Percentiles rank a stretch among this genome's conserved stretches.
Evolutionary conservation across 1,140 invertebrate species (phyloP).

Genomic region (Trachymyrmex cornetzi): DNA sequence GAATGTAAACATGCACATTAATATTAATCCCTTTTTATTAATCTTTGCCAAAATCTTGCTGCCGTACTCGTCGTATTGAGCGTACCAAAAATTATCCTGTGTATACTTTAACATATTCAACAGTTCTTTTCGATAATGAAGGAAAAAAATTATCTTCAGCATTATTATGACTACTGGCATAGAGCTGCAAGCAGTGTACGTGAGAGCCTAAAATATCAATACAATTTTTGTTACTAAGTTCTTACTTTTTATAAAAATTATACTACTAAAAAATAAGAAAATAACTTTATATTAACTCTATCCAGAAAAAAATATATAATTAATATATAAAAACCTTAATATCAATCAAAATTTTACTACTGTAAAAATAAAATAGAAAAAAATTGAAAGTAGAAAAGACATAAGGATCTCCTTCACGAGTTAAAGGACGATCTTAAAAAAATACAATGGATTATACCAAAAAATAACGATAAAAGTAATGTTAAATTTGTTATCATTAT

Average conservation of each 20-base stretch:
- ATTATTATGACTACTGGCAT: slow-evolving; percentile 60
- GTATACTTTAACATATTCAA: slow-evolving; percentile 57
- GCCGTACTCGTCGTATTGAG: slow-evolving; percentile 54
- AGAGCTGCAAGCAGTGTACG: slow-evolving; percentile 43
- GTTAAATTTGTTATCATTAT: no score
- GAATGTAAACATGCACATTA: slow-evolving; percentile 64
- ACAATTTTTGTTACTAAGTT: neutral
- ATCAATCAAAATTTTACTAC: neutral
- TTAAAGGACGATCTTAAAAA: no score
- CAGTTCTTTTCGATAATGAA: slow-evolving; percentile 39
- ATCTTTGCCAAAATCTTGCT: slow-evolving; percentile 15
- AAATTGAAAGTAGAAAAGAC: no score
- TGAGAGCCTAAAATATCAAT: slow-evolving; percentile 55
- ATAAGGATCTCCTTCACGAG: no score
- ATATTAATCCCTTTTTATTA: slow-evolving; percentile 41
- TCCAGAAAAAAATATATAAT: neutral
- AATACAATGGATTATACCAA: no score
- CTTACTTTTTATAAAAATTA: slow-evolving; percentile 12
- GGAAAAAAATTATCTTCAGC: slow-evolving; percentile 57
- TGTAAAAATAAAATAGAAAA: neutral
- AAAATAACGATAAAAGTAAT: no score
- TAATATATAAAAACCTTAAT: neutral
- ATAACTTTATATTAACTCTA: neutral
- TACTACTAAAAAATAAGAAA: neutral
- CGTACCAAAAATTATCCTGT: slow-evolving; percentile 71